Evolutionary conservation across 1,140 invertebrate genomes (phyloP), one percentile per base, ranked within the genome.

Genomic region (Zaprionus taronus): DNA sequence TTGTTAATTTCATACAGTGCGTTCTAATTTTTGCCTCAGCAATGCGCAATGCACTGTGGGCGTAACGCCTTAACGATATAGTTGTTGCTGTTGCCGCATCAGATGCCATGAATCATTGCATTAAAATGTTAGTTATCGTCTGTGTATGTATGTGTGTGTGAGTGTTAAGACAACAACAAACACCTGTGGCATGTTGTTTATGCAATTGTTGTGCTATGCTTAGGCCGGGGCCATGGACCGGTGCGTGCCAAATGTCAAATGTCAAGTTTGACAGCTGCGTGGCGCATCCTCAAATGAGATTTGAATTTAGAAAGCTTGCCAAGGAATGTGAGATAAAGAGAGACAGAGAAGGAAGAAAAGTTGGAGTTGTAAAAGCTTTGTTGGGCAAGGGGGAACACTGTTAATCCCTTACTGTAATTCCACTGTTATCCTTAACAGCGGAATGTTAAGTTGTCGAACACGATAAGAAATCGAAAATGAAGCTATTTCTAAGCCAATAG

Each of bases 181-280:
- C 66, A 85, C 82, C 85, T 89, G 84, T 89, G 81, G 84, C 70
- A 84, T 89, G 78, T 64, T 72, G 64, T 72, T 20, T 72, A 55
- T 71, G 34, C 58, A 55, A 28, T 44, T 80, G 31, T 65, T 51
- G 26, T 41, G 58, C 17, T 55, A 4, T 41, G 58, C 17, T 55
- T 9, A 1, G 24, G 22, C n/a, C 47, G n/a, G 4, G 28, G 20
- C 28, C 55, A 56, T 74, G 36, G 67, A 36, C 72, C 57, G 66
- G 63, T 58, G 62, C n/a, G 7, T 47, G 20, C 47, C 47, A 49
- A 7, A 56, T 36, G 24, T 15, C 69, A 81, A 90, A 84, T 81
- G 81, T 89, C 81, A 89, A 79, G 79, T 77, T 76, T 89, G 81
- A 90, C 85, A 79, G 77, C 63, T 84, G 67, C 72, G 70, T 77